Percentiles rank a stretch among this genome's conserved stretches.
Evolutionary conservation across 2,888 invertebrate species (phyloP).

Genomic region (Flexamia atlantica): DNA sequence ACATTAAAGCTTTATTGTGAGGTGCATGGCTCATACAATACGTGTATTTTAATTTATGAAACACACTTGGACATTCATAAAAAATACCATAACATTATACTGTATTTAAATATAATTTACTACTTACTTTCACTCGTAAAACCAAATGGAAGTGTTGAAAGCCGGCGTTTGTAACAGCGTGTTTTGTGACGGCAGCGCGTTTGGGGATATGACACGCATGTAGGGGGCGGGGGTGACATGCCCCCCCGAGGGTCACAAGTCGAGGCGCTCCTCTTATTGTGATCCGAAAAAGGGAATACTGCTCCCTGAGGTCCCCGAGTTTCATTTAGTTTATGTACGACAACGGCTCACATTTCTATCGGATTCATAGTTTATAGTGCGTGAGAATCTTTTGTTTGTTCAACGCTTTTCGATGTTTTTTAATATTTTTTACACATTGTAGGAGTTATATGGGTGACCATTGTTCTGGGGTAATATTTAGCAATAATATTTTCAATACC

Average conservation of each 20-base stretch:
- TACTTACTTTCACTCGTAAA: no score
- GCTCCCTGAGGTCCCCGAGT: neutral
- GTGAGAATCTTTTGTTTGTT: neutral
- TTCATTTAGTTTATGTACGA: neutral
- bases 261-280: conserved; percentile 4
- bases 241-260: neutral
- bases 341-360: neutral
- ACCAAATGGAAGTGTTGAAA: neutral
- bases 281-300: conserved; percentile 27
- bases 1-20: no score
- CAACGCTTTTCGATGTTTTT: no score
- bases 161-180: neutral
- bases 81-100: no score
- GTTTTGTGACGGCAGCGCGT: neutral
- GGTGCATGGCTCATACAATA: no score
- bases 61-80: no score
- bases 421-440: no score
- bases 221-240: neutral
- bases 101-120: no score
- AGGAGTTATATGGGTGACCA: no score
- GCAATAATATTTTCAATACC: no score
- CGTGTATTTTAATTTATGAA: no score
- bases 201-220: neutral
- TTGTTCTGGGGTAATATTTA: no score
- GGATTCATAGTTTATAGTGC: neutral